Base-by-base conservation (phyloP, 2,113 vertebrate species). In the Clinocottus analis region DNA sequence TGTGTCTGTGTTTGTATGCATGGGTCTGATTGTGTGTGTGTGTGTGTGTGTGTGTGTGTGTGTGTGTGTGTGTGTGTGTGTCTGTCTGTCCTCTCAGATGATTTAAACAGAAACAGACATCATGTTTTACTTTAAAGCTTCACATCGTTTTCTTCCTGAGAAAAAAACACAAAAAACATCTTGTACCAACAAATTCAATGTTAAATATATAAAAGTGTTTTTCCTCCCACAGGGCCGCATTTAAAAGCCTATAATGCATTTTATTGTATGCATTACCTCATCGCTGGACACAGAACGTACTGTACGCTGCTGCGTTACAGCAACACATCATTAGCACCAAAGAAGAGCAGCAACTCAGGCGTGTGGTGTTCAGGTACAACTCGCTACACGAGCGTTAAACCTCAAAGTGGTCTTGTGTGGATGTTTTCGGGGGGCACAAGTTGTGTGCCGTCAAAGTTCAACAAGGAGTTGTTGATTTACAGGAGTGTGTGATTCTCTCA, bases 11-110 rank as follows among this genome's bases (percentile, higher is more conserved):
- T n/a, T n/a, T n/a, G n/a, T n/a, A n/a, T n/a, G n/a, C 29, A 31
- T 31, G 2, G 29, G 29, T 31, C 2, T 31, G 29, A n/a, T n/a
- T 31, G 29, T 31, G 29, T 31, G 29, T 71, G 41, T 75, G 3
- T 76, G 66, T 62, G 49, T 79, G 49, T 17, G 25, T 78, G 41
- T 56, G 2, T 75, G 60, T 62, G 19, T 72, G 49, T 64, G 49
- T 23, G 2, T 75, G 60, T 58, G 21, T 72, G 51, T 70, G 49
- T 71, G 23, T 47, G 56, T 72, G 41, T 71, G 4, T 67, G 67
- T 56, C 41, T 79, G 49, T 19, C 9, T 73, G 41, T 41, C 16
- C 13, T 13, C 29, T 80, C 14, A 55, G 23, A 41, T 49, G 45
- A 21, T 3, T 17, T 6, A 21, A 11, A 60, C 41, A 47, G 62